phyloP scores from a whole-genome alignment of 2,888 invertebrate species.

The Chrysotoxum bicinctum region DNA sequence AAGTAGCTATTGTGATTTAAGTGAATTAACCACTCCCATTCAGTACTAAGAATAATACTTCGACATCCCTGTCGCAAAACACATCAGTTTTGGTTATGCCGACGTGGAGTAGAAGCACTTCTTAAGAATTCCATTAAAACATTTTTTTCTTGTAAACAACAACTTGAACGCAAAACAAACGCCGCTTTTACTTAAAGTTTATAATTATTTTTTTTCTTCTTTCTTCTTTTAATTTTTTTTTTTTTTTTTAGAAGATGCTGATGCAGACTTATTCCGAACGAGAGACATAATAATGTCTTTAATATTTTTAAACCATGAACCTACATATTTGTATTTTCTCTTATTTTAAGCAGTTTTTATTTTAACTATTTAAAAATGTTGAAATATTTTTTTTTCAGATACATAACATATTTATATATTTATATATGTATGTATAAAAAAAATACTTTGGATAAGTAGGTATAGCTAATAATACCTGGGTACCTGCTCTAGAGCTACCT shows the following conservation, averaged over 20 bases:
- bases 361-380: too few relatives aligned
- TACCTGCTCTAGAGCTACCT: too few relatives aligned
- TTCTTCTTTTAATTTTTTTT: background rate
- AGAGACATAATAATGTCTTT: background rate
- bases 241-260: background rate
- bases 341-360: too few relatives aligned
- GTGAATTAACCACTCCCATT: too few relatives aligned
- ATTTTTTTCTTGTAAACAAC: background rate
- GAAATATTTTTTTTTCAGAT: too few relatives aligned
- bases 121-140: constrained; percentile 24
- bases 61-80: background rate
- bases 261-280: background rate
- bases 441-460: too few relatives aligned
- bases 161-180: constrained; percentile 30
- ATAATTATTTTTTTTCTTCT: constrained; percentile 22
- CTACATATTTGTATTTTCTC: too few relatives aligned
- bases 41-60: background rate
- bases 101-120: background rate
- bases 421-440: too few relatives aligned
- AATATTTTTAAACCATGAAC: background rate
- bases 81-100: background rate
- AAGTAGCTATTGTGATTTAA: too few relatives aligned
- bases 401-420: too few relatives aligned
- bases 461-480: too few relatives aligned
- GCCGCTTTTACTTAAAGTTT: constrained; percentile 46